A percentile compares a stretch with the other conserved stretches of the same genome.
Conservation (phyloP, 2,888 invertebrate species). For the Drosophila falleni region DNA sequence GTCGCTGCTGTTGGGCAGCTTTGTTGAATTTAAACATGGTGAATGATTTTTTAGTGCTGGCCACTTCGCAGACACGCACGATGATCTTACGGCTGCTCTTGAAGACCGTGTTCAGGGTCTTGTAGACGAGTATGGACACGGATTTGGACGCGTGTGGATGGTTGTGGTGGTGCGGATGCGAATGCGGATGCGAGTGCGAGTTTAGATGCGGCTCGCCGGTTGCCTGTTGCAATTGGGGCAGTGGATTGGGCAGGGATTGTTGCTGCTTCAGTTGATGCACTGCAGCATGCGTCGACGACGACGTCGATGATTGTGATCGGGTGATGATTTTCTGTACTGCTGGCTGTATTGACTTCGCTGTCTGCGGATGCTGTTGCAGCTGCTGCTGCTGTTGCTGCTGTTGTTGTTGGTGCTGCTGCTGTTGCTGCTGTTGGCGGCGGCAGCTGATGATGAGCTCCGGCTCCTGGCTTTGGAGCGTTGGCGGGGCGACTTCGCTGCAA, state of each 20-base stretch:
- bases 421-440: slow-evolving; percentile 55
- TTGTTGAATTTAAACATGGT: slow-evolving; percentile 90
- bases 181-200: slow-evolving; percentile 38
- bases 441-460: slow-evolving; percentile 82
- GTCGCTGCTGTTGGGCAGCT: slow-evolving; percentile 81
- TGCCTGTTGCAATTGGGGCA: slow-evolving; percentile 61
- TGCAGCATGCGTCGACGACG: slow-evolving; percentile 71
- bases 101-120: slow-evolving; percentile 85
- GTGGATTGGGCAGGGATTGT: slow-evolving; percentile 80
- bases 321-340: slow-evolving; percentile 78
- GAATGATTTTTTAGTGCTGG: slow-evolving; percentile 85
- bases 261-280: slow-evolving; percentile 82
- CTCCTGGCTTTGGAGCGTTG: slow-evolving; percentile 73
- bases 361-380: slow-evolving; percentile 36
- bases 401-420: slow-evolving; percentile 40
- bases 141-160: slow-evolving; percentile 82
- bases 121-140: slow-evolving; percentile 85
- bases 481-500: slow-evolving; percentile 73
- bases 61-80: slow-evolving; percentile 85
- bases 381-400: slow-evolving; percentile 42
- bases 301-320: slow-evolving; percentile 83
- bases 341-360: slow-evolving; percentile 47
- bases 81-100: slow-evolving; percentile 86
- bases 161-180: slow-evolving; percentile 41
- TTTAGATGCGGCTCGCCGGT: slow-evolving; percentile 39